Evolutionary conservation across 30 jellyfish, hydroid and myxozoan genomes (phyloP).

Genomic region (Chironex yamaguchii): DNA sequence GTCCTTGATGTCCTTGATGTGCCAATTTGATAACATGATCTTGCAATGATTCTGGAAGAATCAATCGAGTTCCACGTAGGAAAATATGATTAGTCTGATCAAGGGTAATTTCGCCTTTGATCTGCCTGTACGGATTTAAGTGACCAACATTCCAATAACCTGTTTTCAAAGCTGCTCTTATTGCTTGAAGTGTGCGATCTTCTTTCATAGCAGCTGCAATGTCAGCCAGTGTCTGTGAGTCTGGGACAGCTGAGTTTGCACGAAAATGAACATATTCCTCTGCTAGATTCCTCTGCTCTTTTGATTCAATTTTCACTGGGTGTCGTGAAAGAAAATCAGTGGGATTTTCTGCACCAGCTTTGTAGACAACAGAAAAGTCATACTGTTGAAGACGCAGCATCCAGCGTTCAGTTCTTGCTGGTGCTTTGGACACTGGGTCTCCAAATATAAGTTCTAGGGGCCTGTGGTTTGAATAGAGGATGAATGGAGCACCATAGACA

Average conservation of each 20-base stretch:
- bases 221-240: not conserved
- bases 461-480: not conserved
- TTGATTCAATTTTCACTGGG: not conserved
- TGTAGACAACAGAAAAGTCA: not conserved
- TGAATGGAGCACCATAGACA: not conserved
- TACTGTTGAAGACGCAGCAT: too few species aligned
- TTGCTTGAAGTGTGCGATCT: not conserved
- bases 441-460: not conserved
- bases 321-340: not conserved
- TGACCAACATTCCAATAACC: conserved; percentile 26
- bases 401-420: too few species aligned
- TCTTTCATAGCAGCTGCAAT: not conserved
- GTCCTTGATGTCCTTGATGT: conserved; percentile 59
- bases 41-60: conserved; percentile 56
- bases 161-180: conserved; percentile 15
- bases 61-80: conserved; percentile 42
- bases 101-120: conserved; percentile 19
- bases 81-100: conserved; percentile 20
- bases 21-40: conserved; percentile 35
- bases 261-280: not conserved
- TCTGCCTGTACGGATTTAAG: conserved; percentile 13
- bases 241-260: not conserved
- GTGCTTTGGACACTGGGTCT: too few species aligned
- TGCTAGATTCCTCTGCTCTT: not conserved
- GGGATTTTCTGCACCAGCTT: not conserved